Evolutionary conservation across 2,113 vertebrate species (phyloP).

Genomic region (Sinocyclocheilus rhinocerous): DNA sequence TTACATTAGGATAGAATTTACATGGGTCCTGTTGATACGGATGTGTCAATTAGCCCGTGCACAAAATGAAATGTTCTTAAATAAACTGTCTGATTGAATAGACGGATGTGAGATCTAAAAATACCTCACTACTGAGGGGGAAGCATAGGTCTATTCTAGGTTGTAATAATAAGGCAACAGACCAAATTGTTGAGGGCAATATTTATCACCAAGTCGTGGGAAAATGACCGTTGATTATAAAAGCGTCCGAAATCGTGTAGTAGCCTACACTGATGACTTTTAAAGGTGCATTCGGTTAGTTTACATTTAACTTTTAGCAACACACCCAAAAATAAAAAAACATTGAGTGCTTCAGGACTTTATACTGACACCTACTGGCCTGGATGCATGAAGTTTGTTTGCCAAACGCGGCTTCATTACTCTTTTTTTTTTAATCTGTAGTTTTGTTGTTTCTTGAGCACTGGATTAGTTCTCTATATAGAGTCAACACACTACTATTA

Average conservation of each 20-base stretch:
- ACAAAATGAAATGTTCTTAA: slow-evolving; percentile 40
- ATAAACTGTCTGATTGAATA: slow-evolving; percentile 41
- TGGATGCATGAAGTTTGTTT: not conserved
- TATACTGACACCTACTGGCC: not conserved
- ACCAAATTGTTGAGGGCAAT: slow-evolving; percentile 21
- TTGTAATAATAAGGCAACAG: slow-evolving; percentile 32
- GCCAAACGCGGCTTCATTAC: not conserved
- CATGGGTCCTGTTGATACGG: slow-evolving; percentile 33
- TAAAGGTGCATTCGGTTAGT: not conserved
- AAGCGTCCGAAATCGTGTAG: not conserved
- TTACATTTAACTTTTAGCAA: not conserved
- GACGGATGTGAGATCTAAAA: slow-evolving; percentile 35
- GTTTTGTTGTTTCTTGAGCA: not conserved
- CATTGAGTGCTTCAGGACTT: not conserved
- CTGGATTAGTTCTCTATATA: not conserved
- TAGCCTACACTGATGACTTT: not conserved
- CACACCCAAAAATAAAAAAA: not conserved
- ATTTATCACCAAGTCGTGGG: slow-evolving; percentile 32
- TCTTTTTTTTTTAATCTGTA: not conserved
- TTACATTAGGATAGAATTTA: slow-evolving; percentile 35
- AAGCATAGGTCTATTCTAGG: slow-evolving; percentile 26
- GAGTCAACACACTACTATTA: not conserved
- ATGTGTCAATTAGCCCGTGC: slow-evolving; percentile 26
- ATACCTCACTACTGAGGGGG: slow-evolving; percentile 19
- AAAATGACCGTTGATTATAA: slow-evolving; percentile 20